A percentile compares a stretch with the other conserved stretches of the same genome.
Conservation (phyloP, 2,113 vertebrate species). For the Eulacestoma nigropectus region DNA sequence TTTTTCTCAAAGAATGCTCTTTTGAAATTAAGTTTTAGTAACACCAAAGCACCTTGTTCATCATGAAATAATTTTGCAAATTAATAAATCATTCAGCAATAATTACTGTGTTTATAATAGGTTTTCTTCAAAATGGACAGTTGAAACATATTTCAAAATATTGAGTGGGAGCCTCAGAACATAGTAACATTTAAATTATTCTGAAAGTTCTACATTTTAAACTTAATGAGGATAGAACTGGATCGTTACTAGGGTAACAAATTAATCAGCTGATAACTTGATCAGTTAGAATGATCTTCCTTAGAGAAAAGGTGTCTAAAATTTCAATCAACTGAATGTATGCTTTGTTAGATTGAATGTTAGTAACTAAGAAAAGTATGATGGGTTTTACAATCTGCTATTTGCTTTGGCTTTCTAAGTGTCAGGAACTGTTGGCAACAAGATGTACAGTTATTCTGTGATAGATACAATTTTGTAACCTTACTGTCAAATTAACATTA, state of each 20-base stretch:
- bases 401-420: neutral
- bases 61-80: conserved; percentile 27
- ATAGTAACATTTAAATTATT: neutral
- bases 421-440: neutral
- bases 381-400: neutral
- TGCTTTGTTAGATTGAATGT: neutral
- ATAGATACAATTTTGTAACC: neutral
- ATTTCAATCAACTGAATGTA: neutral
- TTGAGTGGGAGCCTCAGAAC: neutral
- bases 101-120: neutral
- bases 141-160: conserved; percentile 40
- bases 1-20: neutral
- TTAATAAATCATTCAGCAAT: neutral
- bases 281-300: neutral
- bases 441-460: neutral
- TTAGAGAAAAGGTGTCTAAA: neutral
- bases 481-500: neutral
- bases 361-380: neutral
- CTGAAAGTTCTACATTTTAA: neutral
- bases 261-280: neutral
- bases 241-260: neutral
- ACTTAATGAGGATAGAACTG: neutral
- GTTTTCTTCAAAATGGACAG: conserved; percentile 1
- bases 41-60: neutral
- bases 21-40: neutral